Conservation (phyloP, 1,140 invertebrate species). For the Calliphora vicina region DNA sequence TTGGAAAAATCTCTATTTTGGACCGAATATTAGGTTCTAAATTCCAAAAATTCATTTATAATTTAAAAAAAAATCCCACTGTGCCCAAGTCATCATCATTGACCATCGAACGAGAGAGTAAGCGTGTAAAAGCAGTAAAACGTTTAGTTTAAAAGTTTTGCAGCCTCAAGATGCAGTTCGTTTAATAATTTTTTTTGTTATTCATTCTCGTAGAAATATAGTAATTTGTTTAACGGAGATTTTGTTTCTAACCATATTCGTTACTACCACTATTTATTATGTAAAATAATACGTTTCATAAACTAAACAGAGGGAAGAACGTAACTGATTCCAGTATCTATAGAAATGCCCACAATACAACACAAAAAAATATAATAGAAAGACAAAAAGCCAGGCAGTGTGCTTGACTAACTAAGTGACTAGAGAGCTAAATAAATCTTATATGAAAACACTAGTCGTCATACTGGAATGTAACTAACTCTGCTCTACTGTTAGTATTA, state of each 20-base stretch:
- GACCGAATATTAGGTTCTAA: too few species aligned
- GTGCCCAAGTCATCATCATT: not conserved
- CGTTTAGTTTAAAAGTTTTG: not conserved
- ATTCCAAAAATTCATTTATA: too few species aligned
- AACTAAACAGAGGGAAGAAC: not conserved
- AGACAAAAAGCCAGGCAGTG: not conserved
- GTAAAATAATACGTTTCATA: constrained; percentile 6
- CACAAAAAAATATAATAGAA: too few species aligned
- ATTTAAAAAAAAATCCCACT: too few species aligned
- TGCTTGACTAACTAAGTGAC: not conserved
- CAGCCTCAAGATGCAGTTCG: not conserved
- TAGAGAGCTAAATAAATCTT: not conserved
- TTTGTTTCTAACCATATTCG: not conserved
- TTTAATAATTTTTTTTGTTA: not conserved
- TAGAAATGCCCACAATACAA: too few species aligned
- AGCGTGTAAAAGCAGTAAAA: not conserved
- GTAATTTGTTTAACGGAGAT: not conserved
- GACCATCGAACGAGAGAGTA: not conserved
- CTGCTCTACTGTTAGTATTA: too few species aligned
- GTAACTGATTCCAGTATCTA: too few species aligned
- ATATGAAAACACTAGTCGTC: not conserved
- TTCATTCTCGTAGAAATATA: not conserved
- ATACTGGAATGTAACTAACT: too few species aligned
- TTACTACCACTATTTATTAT: not conserved
- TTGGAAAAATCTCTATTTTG: too few species aligned